A percentile compares a stretch with the other conserved stretches of the same genome.
phyloP scores from a whole-genome alignment of 2,888 invertebrate genomes.

The Agrochola litura region DNA sequence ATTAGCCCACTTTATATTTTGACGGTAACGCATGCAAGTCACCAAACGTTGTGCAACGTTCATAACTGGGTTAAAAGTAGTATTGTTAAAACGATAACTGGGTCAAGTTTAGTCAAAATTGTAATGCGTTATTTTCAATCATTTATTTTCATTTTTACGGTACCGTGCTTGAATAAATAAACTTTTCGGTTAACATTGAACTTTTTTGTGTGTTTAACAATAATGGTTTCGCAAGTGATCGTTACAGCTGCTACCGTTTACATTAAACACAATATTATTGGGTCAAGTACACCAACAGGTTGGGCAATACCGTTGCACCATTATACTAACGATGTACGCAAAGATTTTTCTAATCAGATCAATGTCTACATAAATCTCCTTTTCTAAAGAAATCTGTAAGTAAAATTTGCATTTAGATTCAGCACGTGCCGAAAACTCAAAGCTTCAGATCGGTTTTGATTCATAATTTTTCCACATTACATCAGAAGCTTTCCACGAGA shows the following conservation, averaged over 20 bases:
- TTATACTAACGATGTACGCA: constrained; percentile 29
- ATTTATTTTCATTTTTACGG: constrained; percentile 44
- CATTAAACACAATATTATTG: constrained; percentile 47
- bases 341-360: constrained; percentile 28
- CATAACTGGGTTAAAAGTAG: constrained; percentile 80
- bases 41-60: constrained; percentile 80
- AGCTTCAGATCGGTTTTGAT: constrained; percentile 6
- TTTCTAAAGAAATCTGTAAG: constrained; percentile 8
- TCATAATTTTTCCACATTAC: constrained; percentile 41
- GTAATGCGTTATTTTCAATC: constrained; percentile 35
- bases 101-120: constrained; percentile 82
- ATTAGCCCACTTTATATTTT: constrained; percentile 57
- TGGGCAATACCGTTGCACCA: constrained; percentile 39
- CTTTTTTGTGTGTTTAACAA: constrained; percentile 49
- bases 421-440: not conserved
- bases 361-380: constrained; percentile 33
- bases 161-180: constrained; percentile 50
- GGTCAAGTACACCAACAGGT: constrained; percentile 59
- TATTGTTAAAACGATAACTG: constrained; percentile 78
- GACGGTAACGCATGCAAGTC: constrained; percentile 58
- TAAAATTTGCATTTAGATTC: constrained; percentile 22
- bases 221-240: constrained; percentile 53
- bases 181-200: constrained; percentile 60
- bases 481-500: constrained; percentile 30
- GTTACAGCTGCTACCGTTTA: constrained; percentile 45